Evolutionary conservation across 2,797 vertebrate genomes (phyloP).

Genomic region (Typhlichthys subterraneus): DNA sequence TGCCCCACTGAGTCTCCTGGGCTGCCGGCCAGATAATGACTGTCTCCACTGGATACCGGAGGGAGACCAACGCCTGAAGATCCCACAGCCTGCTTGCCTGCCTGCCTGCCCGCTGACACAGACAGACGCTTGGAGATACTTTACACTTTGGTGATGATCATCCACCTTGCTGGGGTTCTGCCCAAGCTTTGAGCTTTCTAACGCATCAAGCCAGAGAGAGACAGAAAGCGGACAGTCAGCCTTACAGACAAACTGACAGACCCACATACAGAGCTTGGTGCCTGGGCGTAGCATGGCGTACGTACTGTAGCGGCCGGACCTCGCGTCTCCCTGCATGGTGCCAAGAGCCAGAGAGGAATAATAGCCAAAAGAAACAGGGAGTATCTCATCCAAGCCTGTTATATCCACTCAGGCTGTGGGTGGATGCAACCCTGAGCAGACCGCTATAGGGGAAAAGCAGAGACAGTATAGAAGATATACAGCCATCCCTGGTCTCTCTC

Average conservation of each 20-base stretch:
- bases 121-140: conserved; percentile 32
- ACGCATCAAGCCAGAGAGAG: conserved; percentile 23
- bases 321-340: conserved; percentile 63
- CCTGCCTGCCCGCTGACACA: conserved; percentile 34
- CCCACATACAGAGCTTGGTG: conserved; percentile 55
- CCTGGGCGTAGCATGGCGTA: conserved; percentile 65
- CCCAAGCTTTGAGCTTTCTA: neutral
- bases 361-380: conserved; percentile 2
- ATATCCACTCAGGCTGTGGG: conserved; percentile 67
- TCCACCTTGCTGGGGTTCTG: conserved; percentile 37
- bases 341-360: conserved; percentile 50
- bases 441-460: conserved; percentile 59
- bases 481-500: conserved; percentile 32
- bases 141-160: conserved; percentile 39
- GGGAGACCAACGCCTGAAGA: conserved; percentile 42
- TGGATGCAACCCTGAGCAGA: conserved; percentile 68
- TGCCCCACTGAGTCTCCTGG: conserved; percentile 59
- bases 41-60: conserved; percentile 63
- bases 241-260: conserved; percentile 56
- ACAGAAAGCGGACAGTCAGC: conserved; percentile 28
- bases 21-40: conserved; percentile 68
- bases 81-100: conserved; percentile 18
- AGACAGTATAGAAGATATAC: conserved; percentile 53
- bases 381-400: conserved; percentile 61
- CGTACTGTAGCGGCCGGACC: conserved; percentile 69